phyloP scores from a whole-genome alignment of 2,797 vertebrate genomes.

The Hybognathus amarus region DNA sequence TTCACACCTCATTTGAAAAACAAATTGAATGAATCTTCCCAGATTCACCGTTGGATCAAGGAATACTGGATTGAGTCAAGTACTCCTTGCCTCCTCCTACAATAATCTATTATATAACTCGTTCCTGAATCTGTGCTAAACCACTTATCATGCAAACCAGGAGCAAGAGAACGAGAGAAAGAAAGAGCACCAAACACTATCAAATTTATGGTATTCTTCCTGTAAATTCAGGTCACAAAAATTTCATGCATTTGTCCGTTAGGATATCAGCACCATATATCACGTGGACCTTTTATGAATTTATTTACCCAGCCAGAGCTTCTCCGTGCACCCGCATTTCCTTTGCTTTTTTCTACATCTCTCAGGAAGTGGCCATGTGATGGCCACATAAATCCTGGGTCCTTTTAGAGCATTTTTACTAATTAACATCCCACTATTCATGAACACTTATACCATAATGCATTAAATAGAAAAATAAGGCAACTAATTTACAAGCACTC shows the following conservation, averaged over 20 bases:
- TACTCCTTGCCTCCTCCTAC: constrained; percentile 31
- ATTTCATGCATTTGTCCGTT: constrained; percentile 62
- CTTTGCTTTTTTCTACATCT: constrained; percentile 30
- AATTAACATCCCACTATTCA: constrained; percentile 90
- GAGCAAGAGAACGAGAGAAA: not conserved
- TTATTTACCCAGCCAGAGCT: constrained; percentile 57
- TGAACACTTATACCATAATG: constrained; percentile 82
- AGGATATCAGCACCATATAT: constrained; percentile 63
- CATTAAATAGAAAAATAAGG: constrained; percentile 82
- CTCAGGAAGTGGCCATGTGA: constrained; percentile 51
- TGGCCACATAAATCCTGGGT: constrained; percentile 80
- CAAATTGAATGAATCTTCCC: constrained; percentile 79
- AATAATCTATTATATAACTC: constrained; percentile 44
- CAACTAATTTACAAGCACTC: constrained; percentile 90
- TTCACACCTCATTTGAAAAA: constrained; percentile 81
- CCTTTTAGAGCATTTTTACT: constrained; percentile 86
- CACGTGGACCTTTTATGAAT: constrained; percentile 61
- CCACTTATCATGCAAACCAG: constrained; percentile 33
- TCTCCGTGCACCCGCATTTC: constrained; percentile 46
- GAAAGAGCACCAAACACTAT: constrained; percentile 31
- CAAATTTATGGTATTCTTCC: constrained; percentile 63
- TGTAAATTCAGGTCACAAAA: constrained; percentile 66
- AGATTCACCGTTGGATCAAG: constrained; percentile 61
- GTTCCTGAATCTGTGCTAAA: constrained; percentile 11
- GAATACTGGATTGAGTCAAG: constrained; percentile 71